Conservation (phyloP, 2,113 vertebrate species). For the Phainopepla nitens region DNA sequence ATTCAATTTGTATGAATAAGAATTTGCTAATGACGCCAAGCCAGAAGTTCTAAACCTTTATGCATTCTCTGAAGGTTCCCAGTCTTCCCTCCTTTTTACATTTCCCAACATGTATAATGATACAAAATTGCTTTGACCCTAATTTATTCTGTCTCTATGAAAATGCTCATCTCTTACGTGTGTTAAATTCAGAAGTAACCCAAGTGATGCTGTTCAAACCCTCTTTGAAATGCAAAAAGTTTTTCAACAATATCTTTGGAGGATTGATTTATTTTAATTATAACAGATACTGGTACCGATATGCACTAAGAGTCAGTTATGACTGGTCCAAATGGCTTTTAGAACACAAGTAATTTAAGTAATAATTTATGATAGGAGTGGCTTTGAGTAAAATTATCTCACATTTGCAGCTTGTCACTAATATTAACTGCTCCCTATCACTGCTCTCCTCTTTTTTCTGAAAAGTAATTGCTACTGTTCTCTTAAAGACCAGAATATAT, state of each 20-base stretch:
- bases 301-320: not conserved
- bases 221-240: conserved; percentile 3
- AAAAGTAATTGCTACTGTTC: not conserved
- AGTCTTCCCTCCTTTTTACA: not conserved
- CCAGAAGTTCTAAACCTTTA: not conserved
- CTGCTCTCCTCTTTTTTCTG: not conserved
- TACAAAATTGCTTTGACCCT: not conserved
- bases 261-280: not conserved
- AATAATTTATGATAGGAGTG: not conserved
- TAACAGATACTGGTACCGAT: not conserved
- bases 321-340: not conserved
- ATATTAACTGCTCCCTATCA: not conserved
- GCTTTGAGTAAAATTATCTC: conserved; percentile 1
- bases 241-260: not conserved
- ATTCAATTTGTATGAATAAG: not conserved
- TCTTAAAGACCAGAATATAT: not conserved
- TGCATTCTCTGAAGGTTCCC: not conserved
- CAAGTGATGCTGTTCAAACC: not conserved
- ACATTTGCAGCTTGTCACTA: not conserved
- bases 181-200: not conserved
- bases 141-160: not conserved
- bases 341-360: not conserved
- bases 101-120: not conserved
- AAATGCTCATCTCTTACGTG: not conserved
- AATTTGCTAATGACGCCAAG: not conserved